Evolutionary conservation across 1,140 invertebrate genomes (phyloP).

Genomic region (Dendroctonus valens): DNA sequence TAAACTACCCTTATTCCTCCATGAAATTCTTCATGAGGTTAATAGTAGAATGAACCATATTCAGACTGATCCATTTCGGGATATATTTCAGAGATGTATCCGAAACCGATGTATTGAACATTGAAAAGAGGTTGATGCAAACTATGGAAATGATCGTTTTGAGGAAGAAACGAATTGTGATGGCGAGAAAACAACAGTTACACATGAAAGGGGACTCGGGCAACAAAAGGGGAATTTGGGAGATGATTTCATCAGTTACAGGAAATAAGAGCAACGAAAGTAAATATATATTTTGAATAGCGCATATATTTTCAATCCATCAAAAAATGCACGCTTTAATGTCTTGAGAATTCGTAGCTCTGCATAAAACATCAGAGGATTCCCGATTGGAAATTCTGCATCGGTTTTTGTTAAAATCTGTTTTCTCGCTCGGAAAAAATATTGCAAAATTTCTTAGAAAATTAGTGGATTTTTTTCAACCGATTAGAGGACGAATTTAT

Average conservation of each 20-base stretch:
- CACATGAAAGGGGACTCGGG: conserved; percentile 50
- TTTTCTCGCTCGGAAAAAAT: no score
- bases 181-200: conserved; percentile 61
- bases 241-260: conserved; percentile 60
- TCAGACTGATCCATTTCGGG: not conserved
- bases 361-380: no score
- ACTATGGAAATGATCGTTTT: conserved; percentile 96
- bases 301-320: no score
- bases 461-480: no score
- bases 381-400: no score
- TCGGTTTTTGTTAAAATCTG: no score
- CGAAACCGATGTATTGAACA: conserved; percentile 78
- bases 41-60: not conserved
- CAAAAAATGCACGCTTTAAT: no score
- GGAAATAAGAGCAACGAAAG: conserved; percentile 60
- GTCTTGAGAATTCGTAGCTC: no score
- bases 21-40: conserved; percentile 98
- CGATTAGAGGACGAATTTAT: no score
- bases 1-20: conserved; percentile 99
- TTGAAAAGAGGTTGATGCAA: conserved; percentile 89
- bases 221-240: conserved; percentile 58
- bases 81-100: conserved; percentile 75
- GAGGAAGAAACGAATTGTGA: conserved; percentile 91
- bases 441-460: no score
- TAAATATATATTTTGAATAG: conserved; percentile 39